Base-by-base conservation (phyloP, 37 sponge, comb jelly and placozoan genomes). In the Beroe forskalii region DNA sequence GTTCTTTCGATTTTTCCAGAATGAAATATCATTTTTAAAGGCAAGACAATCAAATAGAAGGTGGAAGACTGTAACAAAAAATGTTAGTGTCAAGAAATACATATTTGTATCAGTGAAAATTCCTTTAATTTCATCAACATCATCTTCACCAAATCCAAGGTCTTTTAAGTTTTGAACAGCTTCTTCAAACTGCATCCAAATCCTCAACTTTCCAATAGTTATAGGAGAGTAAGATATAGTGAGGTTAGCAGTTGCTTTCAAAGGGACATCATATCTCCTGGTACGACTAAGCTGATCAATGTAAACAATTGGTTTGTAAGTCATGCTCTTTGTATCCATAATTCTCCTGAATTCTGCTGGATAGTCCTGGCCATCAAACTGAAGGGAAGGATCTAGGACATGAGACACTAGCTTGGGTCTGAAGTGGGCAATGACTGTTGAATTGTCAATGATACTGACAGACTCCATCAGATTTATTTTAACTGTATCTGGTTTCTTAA, bases 11-110 rank as follows among this genome's bases (percentile, higher is more conserved):
- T 62, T 60, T 44, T 92, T 93, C 97, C 97, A 97, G 90, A 93
- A 97, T 19, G 28, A 37, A 32, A 97, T 93, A 76, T 97, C 97
- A 90, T 97, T 95, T 69, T 97, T 97, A 91, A 97, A 97, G 62
- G 97, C 97, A n/a, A 97, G 92, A 43, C 94, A 94, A 62, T 97
- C 97, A 91, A 97, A 97, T 36, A 97, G 91, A 27, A 97, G 41
- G 92, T 96, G 97, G 63, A 96, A 95, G 63, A 92, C 44, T 20
- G 97, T 94, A 35, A 97, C 91, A 62, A 97, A 83, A 61, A 97
- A 93, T 27, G 97, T 97, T 25, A 97, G 92, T 4, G 89, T 76
- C 41, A 97, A 89, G 27, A 97, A 75, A 62, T 91, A 92, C 36
- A 94, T 62, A 44, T 92, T 93, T 23, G 92, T 94, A 60, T 93